phyloP scores from a whole-genome alignment of 2,113 vertebrate genomes.

The Diadophis punctatus region DNA sequence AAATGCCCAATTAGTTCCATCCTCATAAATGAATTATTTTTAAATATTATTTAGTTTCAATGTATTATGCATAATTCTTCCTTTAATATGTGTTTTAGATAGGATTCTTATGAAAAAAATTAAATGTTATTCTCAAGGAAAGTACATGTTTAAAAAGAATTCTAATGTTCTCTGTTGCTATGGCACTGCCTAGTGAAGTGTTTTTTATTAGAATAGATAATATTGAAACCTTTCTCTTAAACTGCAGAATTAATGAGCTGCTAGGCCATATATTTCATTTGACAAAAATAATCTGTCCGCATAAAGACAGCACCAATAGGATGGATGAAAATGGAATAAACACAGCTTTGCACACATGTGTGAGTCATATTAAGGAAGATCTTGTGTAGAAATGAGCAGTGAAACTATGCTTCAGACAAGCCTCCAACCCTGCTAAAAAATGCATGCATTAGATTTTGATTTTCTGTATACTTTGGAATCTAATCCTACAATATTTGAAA shows the following conservation, averaged over 20 bases:
- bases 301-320: neutral
- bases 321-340: neutral
- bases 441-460: neutral
- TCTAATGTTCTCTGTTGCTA: constrained; percentile 12
- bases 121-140: neutral
- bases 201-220: neutral
- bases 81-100: neutral
- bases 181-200: neutral
- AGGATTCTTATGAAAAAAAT: neutral
- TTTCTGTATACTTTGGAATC: neutral
- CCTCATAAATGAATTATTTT: neutral
- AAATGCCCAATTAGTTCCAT: no score
- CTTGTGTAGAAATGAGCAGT: neutral
- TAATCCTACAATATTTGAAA: neutral
- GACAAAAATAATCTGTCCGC: neutral
- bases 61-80: neutral
- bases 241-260: neutral
- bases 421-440: neutral
- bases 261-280: neutral
- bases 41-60: neutral
- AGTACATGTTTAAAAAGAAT: neutral
- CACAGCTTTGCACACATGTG: neutral
- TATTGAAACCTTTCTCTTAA: neutral
- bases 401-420: neutral
- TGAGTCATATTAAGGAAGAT: neutral